Conservation (phyloP, 30 jellyfish, hydroid and myxozoan species). For the Pseudorhiza aurosa region DNA sequence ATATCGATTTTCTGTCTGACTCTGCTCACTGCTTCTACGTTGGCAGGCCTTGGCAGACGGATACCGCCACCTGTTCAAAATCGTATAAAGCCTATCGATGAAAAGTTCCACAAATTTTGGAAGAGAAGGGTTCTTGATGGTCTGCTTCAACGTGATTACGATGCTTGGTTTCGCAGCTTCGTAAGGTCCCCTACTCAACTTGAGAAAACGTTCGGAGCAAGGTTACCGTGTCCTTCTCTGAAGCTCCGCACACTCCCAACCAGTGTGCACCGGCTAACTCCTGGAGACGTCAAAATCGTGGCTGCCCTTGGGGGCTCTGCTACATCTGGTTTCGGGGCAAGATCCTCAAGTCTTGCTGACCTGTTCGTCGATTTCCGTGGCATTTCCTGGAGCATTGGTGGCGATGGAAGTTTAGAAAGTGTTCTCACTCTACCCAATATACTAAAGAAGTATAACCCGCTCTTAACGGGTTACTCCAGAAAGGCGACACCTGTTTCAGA, state of each 20-base stretch:
- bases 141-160: conserved; percentile 51
- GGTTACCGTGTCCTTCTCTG: conserved; percentile 32
- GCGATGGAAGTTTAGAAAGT: conserved; percentile 57
- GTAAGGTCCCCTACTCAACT: conserved; percentile 4
- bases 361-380: conserved; percentile 79
- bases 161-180: conserved; percentile 46
- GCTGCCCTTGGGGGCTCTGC: conserved; percentile 90
- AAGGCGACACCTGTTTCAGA: conserved; percentile 60
- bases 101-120: conserved; percentile 63
- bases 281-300: conserved; percentile 72
- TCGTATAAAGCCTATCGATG: conserved; percentile 40
- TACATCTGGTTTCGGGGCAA: conserved; percentile 90
- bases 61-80: conserved; percentile 18
- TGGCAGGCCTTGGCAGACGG: neutral
- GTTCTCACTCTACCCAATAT: conserved; percentile 81
- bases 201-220: conserved; percentile 26
- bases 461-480: conserved; percentile 58
- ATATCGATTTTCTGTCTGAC: neutral
- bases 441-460: conserved; percentile 78
- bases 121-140: conserved; percentile 18
- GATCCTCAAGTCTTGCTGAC: conserved; percentile 55
- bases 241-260: conserved; percentile 5
- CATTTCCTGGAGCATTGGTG: conserved; percentile 86
- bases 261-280: conserved; percentile 75
- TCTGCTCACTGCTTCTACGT: neutral